Evolutionary conservation across 2,797 vertebrate genomes (phyloP).

Genomic region (Helarctos malayanus): DNA sequence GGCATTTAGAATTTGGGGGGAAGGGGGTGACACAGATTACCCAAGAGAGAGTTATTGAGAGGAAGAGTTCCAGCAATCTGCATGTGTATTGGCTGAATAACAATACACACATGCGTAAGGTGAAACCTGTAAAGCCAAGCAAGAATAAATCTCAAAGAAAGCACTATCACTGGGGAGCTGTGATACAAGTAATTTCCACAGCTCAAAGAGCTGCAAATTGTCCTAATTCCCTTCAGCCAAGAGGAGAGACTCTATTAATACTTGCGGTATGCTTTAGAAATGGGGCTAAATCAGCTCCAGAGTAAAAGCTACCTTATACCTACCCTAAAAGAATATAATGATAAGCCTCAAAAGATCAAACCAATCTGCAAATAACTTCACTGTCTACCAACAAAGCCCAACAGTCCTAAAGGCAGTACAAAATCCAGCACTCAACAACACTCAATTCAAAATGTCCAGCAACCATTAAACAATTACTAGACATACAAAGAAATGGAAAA

Average conservation of each 20-base stretch:
- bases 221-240: not conserved
- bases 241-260: not conserved
- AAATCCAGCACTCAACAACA: not conserved
- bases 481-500: not conserved
- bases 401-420: not conserved
- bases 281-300: not conserved
- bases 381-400: not conserved
- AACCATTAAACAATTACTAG: not conserved
- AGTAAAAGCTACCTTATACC: not conserved
- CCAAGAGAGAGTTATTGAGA: not conserved
- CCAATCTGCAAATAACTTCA: not conserved
- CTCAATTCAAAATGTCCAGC: conserved; percentile 3
- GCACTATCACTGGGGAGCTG: not conserved
- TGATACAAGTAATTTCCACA: not conserved
- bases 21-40: not conserved
- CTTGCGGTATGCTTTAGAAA: not conserved
- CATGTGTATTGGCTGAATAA: not conserved
- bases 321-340: not conserved
- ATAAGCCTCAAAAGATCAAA: conserved; percentile 3
- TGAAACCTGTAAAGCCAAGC: not conserved
- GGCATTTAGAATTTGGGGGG: conserved; percentile 26
- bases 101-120: not conserved
- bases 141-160: conserved; percentile 21
- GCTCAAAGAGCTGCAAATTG: not conserved
- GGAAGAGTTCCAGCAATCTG: not conserved